Evolutionary conservation across 2,888 invertebrate species (phyloP).

Genomic region (Tetheella fluctuosa): DNA sequence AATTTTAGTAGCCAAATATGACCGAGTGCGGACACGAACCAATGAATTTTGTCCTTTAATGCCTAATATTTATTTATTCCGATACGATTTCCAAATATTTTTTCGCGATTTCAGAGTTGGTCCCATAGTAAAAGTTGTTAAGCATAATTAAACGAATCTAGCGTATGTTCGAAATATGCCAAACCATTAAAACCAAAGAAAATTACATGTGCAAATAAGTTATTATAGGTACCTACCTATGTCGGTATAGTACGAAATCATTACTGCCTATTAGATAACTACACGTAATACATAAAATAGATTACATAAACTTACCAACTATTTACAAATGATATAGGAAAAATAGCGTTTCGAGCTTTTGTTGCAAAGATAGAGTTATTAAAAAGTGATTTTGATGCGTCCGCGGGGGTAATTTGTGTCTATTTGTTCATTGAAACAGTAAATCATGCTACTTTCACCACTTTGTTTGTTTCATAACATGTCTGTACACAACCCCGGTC

Average conservation of each 20-base stretch:
- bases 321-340: slow-evolving; percentile 22
- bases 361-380: slow-evolving; percentile 42
- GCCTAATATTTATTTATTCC: too few relatives aligned
- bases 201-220: neutral
- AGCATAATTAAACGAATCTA: too few relatives aligned
- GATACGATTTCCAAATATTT: too few relatives aligned
- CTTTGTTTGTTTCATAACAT: slow-evolving; percentile 51
- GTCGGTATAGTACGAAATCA: neutral
- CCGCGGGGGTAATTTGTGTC: slow-evolving; percentile 40
- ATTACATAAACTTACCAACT: slow-evolving; percentile 11
- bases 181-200: too few relatives aligned
- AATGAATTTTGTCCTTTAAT: too few relatives aligned
- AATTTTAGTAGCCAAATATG: too few relatives aligned
- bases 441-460: slow-evolving; percentile 65
- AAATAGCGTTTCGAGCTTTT: slow-evolving; percentile 31
- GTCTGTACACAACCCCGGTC: slow-evolving; percentile 33
- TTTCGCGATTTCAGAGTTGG: too few relatives aligned
- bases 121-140: too few relatives aligned
- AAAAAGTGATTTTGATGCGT: slow-evolving; percentile 53
- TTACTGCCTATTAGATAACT: slow-evolving; percentile 6
- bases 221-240: too few relatives aligned
- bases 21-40: too few relatives aligned
- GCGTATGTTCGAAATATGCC: too few relatives aligned
- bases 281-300: slow-evolving; percentile 6
- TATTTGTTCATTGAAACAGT: slow-evolving; percentile 43